Percentiles rank a stretch among this genome's conserved stretches.
Conservation (phyloP, 2,797 vertebrate genomes). For the Petrocephalus schoutedeni region DNA sequence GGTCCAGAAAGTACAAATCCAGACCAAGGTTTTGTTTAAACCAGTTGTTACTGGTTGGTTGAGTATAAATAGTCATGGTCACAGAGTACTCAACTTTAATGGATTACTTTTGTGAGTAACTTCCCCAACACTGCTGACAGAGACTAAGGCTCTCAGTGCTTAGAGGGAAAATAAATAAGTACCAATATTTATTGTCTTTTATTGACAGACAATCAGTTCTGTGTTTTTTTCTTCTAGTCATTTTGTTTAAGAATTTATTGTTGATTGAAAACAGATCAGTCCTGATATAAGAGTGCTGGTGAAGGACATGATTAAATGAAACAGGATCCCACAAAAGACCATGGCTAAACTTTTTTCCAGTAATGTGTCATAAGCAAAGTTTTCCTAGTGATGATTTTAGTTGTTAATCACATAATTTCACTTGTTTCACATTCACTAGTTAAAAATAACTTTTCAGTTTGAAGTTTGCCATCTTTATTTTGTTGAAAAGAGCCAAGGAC, state of each 20-base stretch:
- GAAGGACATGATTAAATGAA: not conserved
- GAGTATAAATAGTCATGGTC: no score
- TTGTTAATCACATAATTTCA: not conserved
- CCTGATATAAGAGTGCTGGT: not conserved
- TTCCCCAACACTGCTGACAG: not conserved
- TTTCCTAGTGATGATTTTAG: not conserved
- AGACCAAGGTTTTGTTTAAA: no score
- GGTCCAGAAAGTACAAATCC: no score
- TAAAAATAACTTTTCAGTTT: not conserved
- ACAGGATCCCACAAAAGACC: not conserved
- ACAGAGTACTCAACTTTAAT: no score
- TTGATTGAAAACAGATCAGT: not conserved
- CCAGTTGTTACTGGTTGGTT: no score
- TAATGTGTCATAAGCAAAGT: not conserved
- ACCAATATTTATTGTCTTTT: constrained; percentile 8
- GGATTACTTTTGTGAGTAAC: no score
- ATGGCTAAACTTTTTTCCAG: not conserved
- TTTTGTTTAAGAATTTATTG: not conserved
- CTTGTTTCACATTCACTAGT: not conserved
- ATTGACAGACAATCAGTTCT: not conserved
- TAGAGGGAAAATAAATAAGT: constrained; percentile 33
- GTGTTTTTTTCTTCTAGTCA: not conserved
- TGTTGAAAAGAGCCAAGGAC: not conserved
- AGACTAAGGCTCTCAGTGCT: constrained; percentile 26
- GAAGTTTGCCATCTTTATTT: not conserved